phyloP scores from a whole-genome alignment of 2,113 vertebrate genomes.

The Larimichthys polyactis region DNA sequence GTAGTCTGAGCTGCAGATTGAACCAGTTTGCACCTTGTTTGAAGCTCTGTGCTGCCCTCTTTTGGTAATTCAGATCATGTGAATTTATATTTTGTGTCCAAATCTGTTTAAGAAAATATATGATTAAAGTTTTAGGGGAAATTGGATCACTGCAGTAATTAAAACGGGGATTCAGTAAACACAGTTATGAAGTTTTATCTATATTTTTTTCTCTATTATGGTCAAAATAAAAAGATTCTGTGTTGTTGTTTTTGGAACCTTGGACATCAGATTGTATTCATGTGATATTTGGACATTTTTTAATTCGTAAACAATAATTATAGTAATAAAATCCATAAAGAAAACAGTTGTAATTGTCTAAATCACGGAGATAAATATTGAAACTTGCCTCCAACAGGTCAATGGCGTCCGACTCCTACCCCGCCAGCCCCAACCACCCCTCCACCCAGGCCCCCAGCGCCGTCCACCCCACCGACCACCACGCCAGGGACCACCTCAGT shows the following conservation, averaged over 20 bases:
- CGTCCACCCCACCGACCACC: constrained; percentile 60
- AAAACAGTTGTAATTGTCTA: too few species aligned
- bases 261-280: too few species aligned
- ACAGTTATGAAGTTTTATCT: too few species aligned
- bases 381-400: constrained; percentile 80
- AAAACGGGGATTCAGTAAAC: background rate
- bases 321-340: too few species aligned
- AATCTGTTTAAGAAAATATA: background rate
- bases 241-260: too few species aligned
- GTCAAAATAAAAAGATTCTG: too few species aligned
- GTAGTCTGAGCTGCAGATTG: background rate
- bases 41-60: constrained; percentile 73
- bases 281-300: too few species aligned
- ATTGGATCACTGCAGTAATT: background rate
- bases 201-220: background rate
- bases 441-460: constrained; percentile 79
- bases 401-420: constrained; percentile 89
- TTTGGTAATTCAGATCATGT: constrained; percentile 16
- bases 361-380: too few species aligned
- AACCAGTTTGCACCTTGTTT: background rate
- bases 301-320: too few species aligned
- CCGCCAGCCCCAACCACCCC: constrained; percentile 90
- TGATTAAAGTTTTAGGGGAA: background rate
- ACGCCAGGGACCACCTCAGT: constrained; percentile 80
- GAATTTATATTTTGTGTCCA: background rate